Base-by-base conservation (phyloP, 2,888 invertebrate genomes). In the Drosophila neotestacea region DNA sequence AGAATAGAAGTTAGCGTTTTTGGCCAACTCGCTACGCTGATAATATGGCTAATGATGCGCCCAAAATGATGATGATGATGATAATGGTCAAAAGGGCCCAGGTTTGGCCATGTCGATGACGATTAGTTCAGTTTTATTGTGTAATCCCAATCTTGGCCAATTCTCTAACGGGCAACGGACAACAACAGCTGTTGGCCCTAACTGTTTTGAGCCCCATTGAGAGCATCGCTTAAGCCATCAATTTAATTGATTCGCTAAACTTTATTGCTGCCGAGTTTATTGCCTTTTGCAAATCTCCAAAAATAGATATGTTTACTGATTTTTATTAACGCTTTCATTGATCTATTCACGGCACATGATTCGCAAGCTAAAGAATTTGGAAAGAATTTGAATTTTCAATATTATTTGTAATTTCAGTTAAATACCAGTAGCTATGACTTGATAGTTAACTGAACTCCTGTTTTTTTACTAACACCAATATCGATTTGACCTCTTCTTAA, bases 41-140 rank as follows among this genome's bases (percentile, higher is more conserved):
- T 75, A 68, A 70, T 73, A 42, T 32, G 41, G 78, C 77, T 77
- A 77, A 77, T 78, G 77, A 77, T 77, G 77, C 77, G 79, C 47
- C 78, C 48, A 50, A 22, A 42, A 55, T n/a, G 16, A 42, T 42
- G 13, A 13, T 16, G 41, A 41, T 46, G 28, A 46, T 50, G 46
- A 41, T 60, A 56, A 60, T 70, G 54, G 47, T 42, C 62, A 73
- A 27, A 38, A 32, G 70, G 64, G 66, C 76, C 70, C 66, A 69
- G 69, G 62, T 72, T 59, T 55, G 51, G 61, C 32, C 34, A 22
- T 27, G 22, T 30, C 22, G 50, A 9, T 27, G 55, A 69, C 72
- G 62, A 72, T 77, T 73, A 34, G 27, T 62, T 42, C n/a, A 36
- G 16, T 55, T 42, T 32, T 16, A 28, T 70, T 76, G 69, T 69